Conservation (phyloP, 2,888 invertebrate genomes). For the Eristalis intricaria region DNA sequence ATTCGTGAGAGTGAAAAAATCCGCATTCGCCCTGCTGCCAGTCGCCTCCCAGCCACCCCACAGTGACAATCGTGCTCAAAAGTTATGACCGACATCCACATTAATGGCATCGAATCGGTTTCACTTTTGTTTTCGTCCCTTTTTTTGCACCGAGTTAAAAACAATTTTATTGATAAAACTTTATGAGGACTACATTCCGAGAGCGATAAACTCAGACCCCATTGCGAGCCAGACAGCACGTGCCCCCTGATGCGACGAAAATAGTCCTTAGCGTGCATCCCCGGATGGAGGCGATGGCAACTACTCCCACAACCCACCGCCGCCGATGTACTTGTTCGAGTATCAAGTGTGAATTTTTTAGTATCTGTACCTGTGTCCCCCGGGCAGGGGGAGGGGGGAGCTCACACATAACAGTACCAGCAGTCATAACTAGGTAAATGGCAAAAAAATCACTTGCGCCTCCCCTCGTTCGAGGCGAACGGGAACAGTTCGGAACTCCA, state of each 20-base stretch:
- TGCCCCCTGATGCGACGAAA: conserved; percentile 8
- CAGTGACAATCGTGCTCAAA: conserved; percentile 19
- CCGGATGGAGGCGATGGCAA: not conserved
- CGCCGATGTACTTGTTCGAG: not conserved
- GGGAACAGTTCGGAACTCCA: not conserved
- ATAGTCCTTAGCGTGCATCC: not conserved
- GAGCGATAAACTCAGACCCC: conserved; percentile 15
- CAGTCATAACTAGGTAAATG: conserved; percentile 34
- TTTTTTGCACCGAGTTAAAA: conserved; percentile 12
- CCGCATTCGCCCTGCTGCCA: not conserved
- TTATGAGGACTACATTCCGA: conserved; percentile 5
- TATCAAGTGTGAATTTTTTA: conserved; percentile 16
- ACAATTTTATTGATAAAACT: conserved; percentile 57
- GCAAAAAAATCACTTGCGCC: conserved; percentile 27
- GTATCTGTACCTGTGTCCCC: not conserved
- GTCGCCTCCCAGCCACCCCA: not conserved
- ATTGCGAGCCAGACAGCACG: not conserved
- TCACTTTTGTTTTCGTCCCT: not conserved
- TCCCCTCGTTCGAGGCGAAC: not conserved
- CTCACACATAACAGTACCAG: not conserved
- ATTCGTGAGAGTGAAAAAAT: conserved; percentile 17
- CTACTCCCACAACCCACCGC: not conserved
- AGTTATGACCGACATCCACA: conserved; percentile 45
- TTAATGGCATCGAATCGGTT: conserved; percentile 27
- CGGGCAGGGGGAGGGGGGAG: not conserved